Conservation (phyloP, 2,888 invertebrate species). For the Drosophila prolongata region DNA sequence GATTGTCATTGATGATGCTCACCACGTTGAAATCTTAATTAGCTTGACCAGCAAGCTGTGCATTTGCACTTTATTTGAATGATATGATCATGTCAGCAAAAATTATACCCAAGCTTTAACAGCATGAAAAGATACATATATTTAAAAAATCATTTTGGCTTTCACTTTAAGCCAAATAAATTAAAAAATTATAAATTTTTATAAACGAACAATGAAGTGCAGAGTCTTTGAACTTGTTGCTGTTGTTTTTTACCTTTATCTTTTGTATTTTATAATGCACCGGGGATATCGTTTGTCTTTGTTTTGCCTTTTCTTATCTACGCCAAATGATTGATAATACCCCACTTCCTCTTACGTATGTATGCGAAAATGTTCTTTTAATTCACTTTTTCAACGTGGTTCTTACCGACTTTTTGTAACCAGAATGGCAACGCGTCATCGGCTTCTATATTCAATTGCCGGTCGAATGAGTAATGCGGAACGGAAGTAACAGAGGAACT, state of each 20-base stretch:
- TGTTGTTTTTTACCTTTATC: constrained; percentile 1
- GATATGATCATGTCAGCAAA: not conserved
- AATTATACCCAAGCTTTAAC: too few relatives aligned
- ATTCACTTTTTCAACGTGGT: constrained; percentile 19
- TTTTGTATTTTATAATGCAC: constrained; percentile 28
- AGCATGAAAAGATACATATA: too few relatives aligned
- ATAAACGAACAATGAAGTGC: too few relatives aligned
- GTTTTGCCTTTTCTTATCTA: constrained; percentile 28
- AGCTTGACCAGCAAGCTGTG: constrained; percentile 16
- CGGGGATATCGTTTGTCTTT: constrained; percentile 5
- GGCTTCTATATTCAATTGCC: constrained; percentile 24
- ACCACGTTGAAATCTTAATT: constrained; percentile 38
- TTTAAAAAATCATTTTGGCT: too few relatives aligned
- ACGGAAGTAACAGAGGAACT: constrained; percentile 41
- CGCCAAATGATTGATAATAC: constrained; percentile 63
- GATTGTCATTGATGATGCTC: constrained; percentile 22
- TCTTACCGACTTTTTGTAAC: not conserved
- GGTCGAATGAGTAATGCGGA: constrained; percentile 49
- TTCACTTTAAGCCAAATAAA: too few relatives aligned
- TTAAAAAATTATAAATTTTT: too few relatives aligned
- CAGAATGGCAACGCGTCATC: constrained; percentile 64
- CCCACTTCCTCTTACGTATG: constrained; percentile 60
- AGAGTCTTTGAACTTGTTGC: not conserved
- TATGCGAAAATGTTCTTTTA: constrained; percentile 39
- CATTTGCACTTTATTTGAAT: constrained; percentile 1